phyloP scores from a whole-genome alignment of 2,797 vertebrate species.

The Leuciscus waleckii region DNA sequence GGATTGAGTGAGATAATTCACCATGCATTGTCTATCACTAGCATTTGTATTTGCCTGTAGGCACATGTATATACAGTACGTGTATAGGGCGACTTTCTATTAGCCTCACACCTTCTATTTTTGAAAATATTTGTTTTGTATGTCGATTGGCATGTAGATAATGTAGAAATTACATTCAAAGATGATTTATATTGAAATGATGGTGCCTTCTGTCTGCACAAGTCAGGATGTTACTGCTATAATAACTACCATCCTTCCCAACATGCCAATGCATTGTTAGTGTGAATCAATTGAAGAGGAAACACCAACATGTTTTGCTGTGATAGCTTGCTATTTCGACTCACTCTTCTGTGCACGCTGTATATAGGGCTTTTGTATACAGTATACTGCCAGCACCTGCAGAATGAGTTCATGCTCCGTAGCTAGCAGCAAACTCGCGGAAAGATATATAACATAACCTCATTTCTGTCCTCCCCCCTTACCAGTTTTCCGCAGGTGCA shows the following conservation, averaged over 20 bases:
- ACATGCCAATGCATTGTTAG: background rate
- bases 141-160: background rate
- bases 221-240: background rate
- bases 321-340: conserved; percentile 12
- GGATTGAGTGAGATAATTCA: conserved; percentile 20
- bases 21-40: background rate
- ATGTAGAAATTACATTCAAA: background rate
- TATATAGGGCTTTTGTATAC: conserved; percentile 33
- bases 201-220: background rate
- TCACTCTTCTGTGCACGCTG: background rate
- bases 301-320: background rate
- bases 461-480: conserved; percentile 35
- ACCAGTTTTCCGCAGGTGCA: conserved; percentile 59
- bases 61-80: background rate
- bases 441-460: conserved; percentile 55
- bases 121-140: background rate
- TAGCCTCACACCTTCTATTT: background rate
- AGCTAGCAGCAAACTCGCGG: conserved; percentile 51
- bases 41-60: conserved; percentile 5
- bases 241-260: background rate
- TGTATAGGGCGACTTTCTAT: background rate
- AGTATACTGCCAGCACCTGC: conserved; percentile 49
- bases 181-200: background rate
- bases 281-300: background rate
- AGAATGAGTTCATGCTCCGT: conserved; percentile 46